Evolutionary conservation across 2,888 invertebrate species (phyloP).

Genomic region (Lithosia quadra): DNA sequence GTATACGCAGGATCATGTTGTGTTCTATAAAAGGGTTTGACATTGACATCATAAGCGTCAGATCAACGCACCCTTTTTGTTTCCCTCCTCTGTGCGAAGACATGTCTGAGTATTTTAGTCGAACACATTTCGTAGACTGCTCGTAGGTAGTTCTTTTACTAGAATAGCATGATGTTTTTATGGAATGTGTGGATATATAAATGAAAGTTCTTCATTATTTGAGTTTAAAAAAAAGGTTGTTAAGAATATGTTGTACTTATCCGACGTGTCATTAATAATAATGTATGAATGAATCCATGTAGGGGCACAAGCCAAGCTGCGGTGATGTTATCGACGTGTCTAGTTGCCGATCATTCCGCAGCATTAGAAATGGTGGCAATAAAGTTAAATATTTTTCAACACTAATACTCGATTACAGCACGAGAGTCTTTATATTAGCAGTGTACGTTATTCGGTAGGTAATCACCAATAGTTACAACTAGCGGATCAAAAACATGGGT

Average conservation of each 20-base stretch:
- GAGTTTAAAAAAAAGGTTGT: not conserved
- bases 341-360: not conserved
- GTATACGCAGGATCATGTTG: conserved; percentile 25
- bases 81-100: conserved; percentile 5
- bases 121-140: not conserved
- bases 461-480: too few species aligned
- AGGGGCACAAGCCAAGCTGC: conserved; percentile 5
- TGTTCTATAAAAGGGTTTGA: conserved; percentile 32
- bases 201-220: conserved; percentile 8
- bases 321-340: conserved; percentile 3
- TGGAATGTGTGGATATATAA: not conserved
- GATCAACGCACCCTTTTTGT: conserved; percentile 12
- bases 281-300: conserved; percentile 15
- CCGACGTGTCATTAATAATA: conserved; percentile 14
- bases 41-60: conserved; percentile 40
- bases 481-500: too few species aligned
- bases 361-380: not conserved
- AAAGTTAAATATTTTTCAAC: too few species aligned
- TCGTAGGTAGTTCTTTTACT: not conserved
- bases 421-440: too few species aligned
- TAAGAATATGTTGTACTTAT: conserved; percentile 2
- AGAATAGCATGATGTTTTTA: not conserved
- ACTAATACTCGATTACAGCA: too few species aligned
- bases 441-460: too few species aligned
- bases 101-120: not conserved